Evolutionary conservation across 1,140 invertebrate genomes (phyloP).

Genomic region (Trachymyrmex septentrionalis): DNA sequence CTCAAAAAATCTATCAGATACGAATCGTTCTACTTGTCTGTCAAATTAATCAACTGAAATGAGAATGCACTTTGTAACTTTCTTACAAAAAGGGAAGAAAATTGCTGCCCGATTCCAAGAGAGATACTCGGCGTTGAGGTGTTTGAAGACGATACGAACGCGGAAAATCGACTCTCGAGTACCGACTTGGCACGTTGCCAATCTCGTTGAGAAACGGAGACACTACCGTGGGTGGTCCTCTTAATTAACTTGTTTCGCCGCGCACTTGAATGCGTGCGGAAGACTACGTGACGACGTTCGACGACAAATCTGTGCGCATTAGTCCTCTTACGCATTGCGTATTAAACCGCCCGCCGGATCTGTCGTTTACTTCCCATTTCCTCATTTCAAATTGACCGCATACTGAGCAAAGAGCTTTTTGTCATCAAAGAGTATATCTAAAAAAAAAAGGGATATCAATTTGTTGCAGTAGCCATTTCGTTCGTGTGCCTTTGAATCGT

Average conservation of each 20-base stretch:
- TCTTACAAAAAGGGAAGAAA: neutral
- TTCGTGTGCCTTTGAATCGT: neutral
- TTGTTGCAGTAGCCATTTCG: neutral
- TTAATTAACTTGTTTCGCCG: constrained; percentile 73
- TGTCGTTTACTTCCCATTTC: constrained; percentile 15
- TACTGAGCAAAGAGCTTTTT: neutral
- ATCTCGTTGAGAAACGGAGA: constrained; percentile 42
- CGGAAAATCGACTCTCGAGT: constrained; percentile 54
- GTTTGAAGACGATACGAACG: neutral
- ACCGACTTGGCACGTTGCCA: constrained; percentile 70
- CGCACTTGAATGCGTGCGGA: constrained; percentile 51
- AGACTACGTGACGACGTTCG: constrained; percentile 44
- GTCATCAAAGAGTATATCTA: neutral
- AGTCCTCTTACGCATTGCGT: constrained; percentile 8
- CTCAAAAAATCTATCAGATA: neutral
- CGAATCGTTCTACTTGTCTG: neutral
- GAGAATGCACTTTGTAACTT: constrained; percentile 17
- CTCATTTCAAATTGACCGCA: constrained; percentile 16
- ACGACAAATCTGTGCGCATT: constrained; percentile 21
- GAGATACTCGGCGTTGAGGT: neutral
- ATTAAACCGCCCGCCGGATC: neutral
- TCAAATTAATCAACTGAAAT: constrained; percentile 9
- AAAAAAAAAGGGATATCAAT: neutral
- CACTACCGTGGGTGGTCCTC: constrained; percentile 65
- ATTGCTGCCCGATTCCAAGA: neutral